Conservation (phyloP, 2,888 invertebrate genomes). For the Drosophila cracens region DNA sequence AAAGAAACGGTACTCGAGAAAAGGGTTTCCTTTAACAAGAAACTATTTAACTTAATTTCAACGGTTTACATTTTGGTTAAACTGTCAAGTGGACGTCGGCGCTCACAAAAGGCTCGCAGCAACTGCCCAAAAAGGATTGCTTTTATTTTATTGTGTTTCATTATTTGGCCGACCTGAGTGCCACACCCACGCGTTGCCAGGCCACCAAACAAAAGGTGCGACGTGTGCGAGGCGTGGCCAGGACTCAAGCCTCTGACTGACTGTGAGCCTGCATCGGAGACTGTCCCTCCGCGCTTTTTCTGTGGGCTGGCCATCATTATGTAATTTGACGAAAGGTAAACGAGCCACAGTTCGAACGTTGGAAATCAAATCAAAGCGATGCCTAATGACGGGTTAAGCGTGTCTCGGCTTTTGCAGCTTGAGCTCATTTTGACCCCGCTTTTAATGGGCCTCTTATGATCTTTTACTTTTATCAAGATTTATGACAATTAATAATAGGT, state of each 20-base stretch:
- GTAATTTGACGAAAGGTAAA: conserved; percentile 73
- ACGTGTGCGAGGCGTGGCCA: conserved; percentile 49
- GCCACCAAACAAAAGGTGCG: conserved; percentile 56
- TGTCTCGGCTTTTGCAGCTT: conserved; percentile 62
- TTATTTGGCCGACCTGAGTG: conserved; percentile 53
- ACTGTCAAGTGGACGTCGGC: conserved; percentile 74
- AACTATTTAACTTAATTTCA: conserved; percentile 80
- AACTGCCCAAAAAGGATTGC: conserved; percentile 64
- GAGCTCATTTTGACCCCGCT: conserved; percentile 45
- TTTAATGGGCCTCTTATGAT: conserved; percentile 74
- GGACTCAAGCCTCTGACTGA: conserved; percentile 37
- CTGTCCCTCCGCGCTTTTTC: conserved; percentile 3
- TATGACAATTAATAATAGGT: conserved; percentile 85
- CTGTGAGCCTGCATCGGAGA: not conserved
- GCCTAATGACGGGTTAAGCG: conserved; percentile 58
- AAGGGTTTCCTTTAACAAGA: conserved; percentile 76
- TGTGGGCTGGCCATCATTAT: conserved; percentile 74
- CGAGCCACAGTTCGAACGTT: conserved; percentile 36
- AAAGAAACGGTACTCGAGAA: conserved; percentile 63
- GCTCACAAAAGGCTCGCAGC: conserved; percentile 34
- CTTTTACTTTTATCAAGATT: conserved; percentile 82
- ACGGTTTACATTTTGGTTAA: conserved; percentile 71
- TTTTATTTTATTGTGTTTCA: conserved; percentile 33
- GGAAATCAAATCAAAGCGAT: conserved; percentile 57
- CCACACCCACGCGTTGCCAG: conserved; percentile 58